Evolutionary conservation across 2,888 invertebrate genomes (phyloP), one percentile per base, ranked within the genome.

Genomic region (Lomographa bimaculata): DNA sequence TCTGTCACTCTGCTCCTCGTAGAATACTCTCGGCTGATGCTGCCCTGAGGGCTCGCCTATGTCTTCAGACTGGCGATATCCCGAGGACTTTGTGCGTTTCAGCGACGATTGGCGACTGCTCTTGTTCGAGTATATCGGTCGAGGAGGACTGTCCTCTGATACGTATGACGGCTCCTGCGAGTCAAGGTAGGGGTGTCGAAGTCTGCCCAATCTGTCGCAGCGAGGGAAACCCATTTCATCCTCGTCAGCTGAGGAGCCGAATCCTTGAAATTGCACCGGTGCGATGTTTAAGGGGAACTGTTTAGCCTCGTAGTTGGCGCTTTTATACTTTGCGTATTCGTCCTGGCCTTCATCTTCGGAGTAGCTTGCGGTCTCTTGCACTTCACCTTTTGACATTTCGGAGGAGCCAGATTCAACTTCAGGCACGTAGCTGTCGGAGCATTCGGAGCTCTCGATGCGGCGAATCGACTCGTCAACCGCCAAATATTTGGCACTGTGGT

Each of bases 351-450:
- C 91, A 40, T 91, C 92, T 51, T 91, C 92, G 6, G 92, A 91
- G 50, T 78, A 87, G 56, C 86, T 87, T 1, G 76, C 76, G 1
- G 68, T 58, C 49, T 86, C 89, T 37, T 76, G 79, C 14, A 71
- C 62, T 33, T 91, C 90, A 8, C 82, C 89, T 57, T 91, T 91
- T 1, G 91, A 91, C 53, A 91, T 78, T 72, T 91, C 92, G 0
- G 92, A 92, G 20, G 91, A 91, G 12, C 91, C 90, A 1, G 92
- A 91, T 58, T 92, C 92, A 20, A 91, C 89, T 73, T 91, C 92
- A 1, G 94, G 94, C 44, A 92, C 79, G 66, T 94, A 94, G 34
- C 93, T 93, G 64, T 94, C 94, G 0, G 92, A 92, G 57, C 92
- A 92, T 64, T 92, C 92, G 0, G 92, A 92, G 54, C 92, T 92